These are phyloP conservation scores for Pachyrhynchus sulphureomaculatus DNA, from an alignment of 1,140 invertebrate species.

Conservation along the genomic window DNA sequence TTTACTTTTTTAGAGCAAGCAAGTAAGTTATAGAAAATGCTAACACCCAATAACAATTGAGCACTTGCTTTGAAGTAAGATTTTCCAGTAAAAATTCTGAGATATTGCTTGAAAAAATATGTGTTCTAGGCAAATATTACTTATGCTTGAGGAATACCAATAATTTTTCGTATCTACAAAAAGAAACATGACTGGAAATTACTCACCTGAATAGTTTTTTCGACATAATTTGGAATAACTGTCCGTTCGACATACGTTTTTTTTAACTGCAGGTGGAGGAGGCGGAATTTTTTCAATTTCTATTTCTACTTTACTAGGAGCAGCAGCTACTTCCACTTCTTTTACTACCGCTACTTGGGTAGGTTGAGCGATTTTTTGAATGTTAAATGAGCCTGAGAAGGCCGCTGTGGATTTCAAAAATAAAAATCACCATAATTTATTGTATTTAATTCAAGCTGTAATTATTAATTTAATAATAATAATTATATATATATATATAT, in stretches of 20 bases:
- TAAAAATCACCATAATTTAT: neutral
- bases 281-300: constrained; percentile 20
- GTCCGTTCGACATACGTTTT: constrained; percentile 45
- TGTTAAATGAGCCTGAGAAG: neutral
- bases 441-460: too few relatives aligned
- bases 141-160: too few relatives aligned
- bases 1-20: neutral
- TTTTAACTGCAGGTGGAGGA: constrained; percentile 20
- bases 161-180: too few relatives aligned
- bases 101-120: too few relatives aligned
- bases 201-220: constrained; percentile 38
- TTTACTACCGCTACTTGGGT: neutral
- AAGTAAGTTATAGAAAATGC: neutral
- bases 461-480: too few relatives aligned
- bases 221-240: constrained; percentile 45
- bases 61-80: too few relatives aligned
- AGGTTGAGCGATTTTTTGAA: constrained; percentile 7
- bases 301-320: constrained; percentile 9
- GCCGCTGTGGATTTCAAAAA: neutral
- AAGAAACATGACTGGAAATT: too few relatives aligned
- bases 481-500: too few relatives aligned
- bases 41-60: too few relatives aligned
- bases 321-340: constrained; percentile 17
- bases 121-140: too few relatives aligned
- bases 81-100: too few relatives aligned